Evolutionary conservation across 2,113 vertebrate genomes (phyloP).

Genomic region (Bolborhynchus lineola): DNA sequence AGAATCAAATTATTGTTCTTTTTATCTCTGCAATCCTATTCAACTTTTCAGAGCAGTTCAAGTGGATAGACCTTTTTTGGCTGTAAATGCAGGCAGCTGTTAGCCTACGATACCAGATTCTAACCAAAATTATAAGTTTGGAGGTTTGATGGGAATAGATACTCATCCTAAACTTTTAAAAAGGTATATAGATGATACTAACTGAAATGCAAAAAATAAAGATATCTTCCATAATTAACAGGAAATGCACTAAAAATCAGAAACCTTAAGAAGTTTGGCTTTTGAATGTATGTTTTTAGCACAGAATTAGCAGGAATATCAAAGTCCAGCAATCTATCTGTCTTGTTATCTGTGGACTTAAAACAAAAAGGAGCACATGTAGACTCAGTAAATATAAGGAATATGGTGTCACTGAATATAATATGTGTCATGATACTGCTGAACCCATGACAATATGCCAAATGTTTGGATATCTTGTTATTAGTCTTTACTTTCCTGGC

Average conservation of each 20-base stretch:
- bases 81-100: slow-evolving; percentile 23
- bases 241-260: neutral
- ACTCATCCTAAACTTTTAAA: neutral
- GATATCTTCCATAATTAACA: neutral
- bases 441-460: no score
- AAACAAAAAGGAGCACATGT: neutral
- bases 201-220: neutral
- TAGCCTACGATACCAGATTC: neutral
- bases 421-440: no score
- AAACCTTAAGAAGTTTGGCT: neutral
- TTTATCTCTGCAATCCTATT: neutral
- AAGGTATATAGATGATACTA: neutral
- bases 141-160: neutral
- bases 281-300: neutral
- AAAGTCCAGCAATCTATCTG: neutral
- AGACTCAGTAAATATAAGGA: neutral
- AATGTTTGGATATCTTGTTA: neutral
- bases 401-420: neutral
- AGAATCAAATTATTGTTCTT: neutral
- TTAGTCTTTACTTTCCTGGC: neutral
- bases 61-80: slow-evolving; percentile 5
- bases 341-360: neutral
- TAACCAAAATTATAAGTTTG: slow-evolving; percentile 8
- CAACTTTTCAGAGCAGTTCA: neutral
- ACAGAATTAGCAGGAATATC: neutral